Base-by-base conservation (phyloP, 2,113 vertebrate genomes). In the Gymnocephalus cernua region DNA sequence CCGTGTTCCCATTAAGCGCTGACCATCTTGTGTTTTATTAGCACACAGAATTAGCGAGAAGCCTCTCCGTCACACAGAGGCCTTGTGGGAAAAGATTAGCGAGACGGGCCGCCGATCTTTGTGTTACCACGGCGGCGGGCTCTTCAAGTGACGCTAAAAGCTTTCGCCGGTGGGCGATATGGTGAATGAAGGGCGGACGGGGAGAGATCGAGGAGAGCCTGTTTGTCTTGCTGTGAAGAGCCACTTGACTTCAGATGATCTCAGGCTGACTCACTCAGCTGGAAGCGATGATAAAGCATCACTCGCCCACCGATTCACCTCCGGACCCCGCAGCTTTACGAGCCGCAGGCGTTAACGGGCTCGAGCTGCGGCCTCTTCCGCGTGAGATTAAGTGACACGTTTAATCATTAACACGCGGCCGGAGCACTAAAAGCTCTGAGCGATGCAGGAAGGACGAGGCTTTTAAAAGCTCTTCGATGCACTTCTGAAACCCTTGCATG, bases 141-240 rank as follows among this genome's bases (percentile, higher is more conserved):
- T 47, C 74, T 76, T 29, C 11, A 41, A 3, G 56, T 6, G 72
- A 77, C 81, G 74, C 70, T 78, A 88, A 89, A 63, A 79, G 66
- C 66, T 35, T 35, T 68, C 14, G 25, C 35, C 4, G 19, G 23
- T 32, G 27, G 56, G 56, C 56, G 8, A 58, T 58, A 58, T 58
- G 27, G 27, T 23, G 19, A 82, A 75, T 62, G 70, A 77, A 18
- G 1, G 0, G 6, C 0, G 19, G 66, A 48, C 23, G 1, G 14
- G 9, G 48, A 16, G 13, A 25, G 4, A 44, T 25, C 21, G 38
- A 32, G 71, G 10, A 59, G 29, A 67, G 68, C 1, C 9, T 6
- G 56, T 80, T 82, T 57, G 75, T 80, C 50, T 65, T 35, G 9
- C n/a, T 3, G 50, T 9, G 45, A 62, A 56, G 58, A 85, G 79